Evolutionary conservation across 2,888 invertebrate species (phyloP), one percentile per base, ranked within the genome.

Genomic region (Caenorhabditis panamensis): DNA sequence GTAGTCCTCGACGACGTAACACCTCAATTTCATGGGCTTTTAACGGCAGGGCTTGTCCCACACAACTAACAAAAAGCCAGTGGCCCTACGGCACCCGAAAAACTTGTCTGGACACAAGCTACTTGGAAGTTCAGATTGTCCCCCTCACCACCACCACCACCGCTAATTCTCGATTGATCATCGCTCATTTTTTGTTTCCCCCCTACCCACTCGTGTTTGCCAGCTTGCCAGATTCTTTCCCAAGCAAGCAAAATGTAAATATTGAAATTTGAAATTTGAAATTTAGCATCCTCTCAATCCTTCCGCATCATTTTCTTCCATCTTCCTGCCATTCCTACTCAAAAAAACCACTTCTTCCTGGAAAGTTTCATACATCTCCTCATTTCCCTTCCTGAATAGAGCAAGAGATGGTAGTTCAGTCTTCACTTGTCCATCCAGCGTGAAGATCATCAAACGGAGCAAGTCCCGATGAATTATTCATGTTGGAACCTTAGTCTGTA

Each of bases 21-120:
- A 79, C 79, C 79, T 79, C 79, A 68, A 73, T 79, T 79, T 78
- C 78, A 78, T 71, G 71, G 75, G 78, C 78, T 78, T 78, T 78
- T 78, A 78, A 71, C 71, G 78, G 56, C 76, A 24, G 56, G 68
- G 31, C 31, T 67, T 67, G 62, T 68, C 67, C 62, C 76, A 56
- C 56, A 36, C 61, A 62, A 47, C 67, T 76, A 76, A 76, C 67
- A 76, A 63, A 76, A 67, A 76, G 68, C 53, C 69, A 64, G 31
- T 49, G 58, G 58, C 58, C 59, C 64, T 28, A 36, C 51, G 28
- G 64, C 72, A 58, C 64, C 28, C 22, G 49, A 64, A 73, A 67
- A 66, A 75, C 59, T 49, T 47, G 66, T 75, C 66, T 75, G 56
- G 37, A n/a, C 36, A 31, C 24, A 22, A 20, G 41, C 9, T 28